Evolutionary conservation across 1,140 invertebrate genomes (phyloP).

Genomic region (Teleopsis dalmanni): DNA sequence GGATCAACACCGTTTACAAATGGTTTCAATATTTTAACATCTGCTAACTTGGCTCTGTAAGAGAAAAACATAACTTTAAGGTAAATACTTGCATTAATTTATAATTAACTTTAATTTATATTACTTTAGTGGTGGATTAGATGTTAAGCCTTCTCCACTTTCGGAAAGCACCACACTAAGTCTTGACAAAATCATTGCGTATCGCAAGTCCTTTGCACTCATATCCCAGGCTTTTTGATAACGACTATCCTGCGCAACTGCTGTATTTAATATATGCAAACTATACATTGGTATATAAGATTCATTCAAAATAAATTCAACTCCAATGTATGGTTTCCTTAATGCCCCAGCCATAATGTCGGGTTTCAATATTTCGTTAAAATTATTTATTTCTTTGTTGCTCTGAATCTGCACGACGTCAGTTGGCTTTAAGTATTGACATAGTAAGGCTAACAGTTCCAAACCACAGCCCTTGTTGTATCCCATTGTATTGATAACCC

Average conservation of each 20-base stretch:
- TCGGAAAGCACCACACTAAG: conserved; percentile 22
- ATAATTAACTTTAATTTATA: background rate
- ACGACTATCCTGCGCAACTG: conserved; percentile 13
- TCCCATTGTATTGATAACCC: conserved; percentile 60
- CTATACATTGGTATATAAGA: conserved; percentile 4
- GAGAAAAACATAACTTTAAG: conserved; percentile 4
- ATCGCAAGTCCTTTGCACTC: conserved; percentile 33
- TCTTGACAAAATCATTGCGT: conserved; percentile 25
- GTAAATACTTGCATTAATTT: background rate
- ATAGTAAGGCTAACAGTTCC: conserved; percentile 46
- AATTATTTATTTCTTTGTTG: conserved; percentile 47
- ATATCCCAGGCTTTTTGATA: conserved; percentile 20
- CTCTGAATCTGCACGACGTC: conserved; percentile 51
- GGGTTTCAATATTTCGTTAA: conserved; percentile 33
- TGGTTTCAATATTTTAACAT: conserved; percentile 18
- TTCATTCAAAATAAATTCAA: conserved; percentile 10
- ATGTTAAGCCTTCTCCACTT: conserved; percentile 23
- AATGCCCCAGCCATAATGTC: conserved; percentile 28
- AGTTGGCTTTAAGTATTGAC: conserved; percentile 46
- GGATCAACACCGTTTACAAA: conserved; percentile 19
- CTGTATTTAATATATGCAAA: conserved; percentile 19
- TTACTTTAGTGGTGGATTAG: conserved; percentile 17
- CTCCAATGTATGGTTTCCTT: conserved; percentile 20
- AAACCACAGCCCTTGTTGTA: conserved; percentile 50
- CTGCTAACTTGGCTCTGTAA: conserved; percentile 14